These are phyloP conservation scores for Falcunculus frontatus DNA, from an alignment of 2,113 vertebrate species.

Conservation along the genomic window DNA sequence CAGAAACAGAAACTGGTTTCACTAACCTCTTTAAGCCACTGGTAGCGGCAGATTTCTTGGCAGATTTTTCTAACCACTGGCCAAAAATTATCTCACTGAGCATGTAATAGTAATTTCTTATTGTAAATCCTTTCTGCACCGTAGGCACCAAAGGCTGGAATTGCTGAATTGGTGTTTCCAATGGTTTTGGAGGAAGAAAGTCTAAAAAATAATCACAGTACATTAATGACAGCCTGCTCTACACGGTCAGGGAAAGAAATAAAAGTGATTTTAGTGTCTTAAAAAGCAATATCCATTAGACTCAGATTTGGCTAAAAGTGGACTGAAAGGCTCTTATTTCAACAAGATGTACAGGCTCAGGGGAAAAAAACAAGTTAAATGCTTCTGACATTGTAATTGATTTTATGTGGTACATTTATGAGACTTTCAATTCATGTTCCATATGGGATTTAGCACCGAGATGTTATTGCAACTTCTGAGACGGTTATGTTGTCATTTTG, in stretches of 20 bases:
- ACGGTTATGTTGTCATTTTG: not conserved
- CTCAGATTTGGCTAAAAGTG: conserved; percentile 46
- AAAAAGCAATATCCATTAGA: conserved; percentile 68
- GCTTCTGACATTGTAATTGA: conserved; percentile 58
- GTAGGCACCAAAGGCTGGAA: conserved; percentile 16
- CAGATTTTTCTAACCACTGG: not conserved
- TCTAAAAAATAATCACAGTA: conserved; percentile 22
- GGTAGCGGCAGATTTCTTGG: not conserved
- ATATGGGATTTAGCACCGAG: conserved; percentile 6
- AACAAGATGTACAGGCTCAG: conserved; percentile 28
- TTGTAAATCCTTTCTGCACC: conserved; percentile 22
- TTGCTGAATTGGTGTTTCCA: conserved; percentile 54
- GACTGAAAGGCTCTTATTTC: conserved; percentile 53
- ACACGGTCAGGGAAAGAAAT: conserved; percentile 30
- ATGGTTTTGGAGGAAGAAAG: not conserved
- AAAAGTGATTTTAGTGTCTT: conserved; percentile 49
- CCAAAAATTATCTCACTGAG: conserved; percentile 30
- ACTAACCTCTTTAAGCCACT: not conserved
- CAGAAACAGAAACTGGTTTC: not conserved
- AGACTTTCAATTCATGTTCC: conserved; percentile 25
- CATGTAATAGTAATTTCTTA: conserved; percentile 7
- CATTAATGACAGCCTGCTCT: conserved; percentile 29
- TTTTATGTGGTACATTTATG: conserved; percentile 61
- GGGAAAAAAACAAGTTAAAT: conserved; percentile 31
- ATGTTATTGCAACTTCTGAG: conserved; percentile 9